Base-by-base conservation (phyloP, 2,113 vertebrate genomes). In the Numenius arquata region DNA sequence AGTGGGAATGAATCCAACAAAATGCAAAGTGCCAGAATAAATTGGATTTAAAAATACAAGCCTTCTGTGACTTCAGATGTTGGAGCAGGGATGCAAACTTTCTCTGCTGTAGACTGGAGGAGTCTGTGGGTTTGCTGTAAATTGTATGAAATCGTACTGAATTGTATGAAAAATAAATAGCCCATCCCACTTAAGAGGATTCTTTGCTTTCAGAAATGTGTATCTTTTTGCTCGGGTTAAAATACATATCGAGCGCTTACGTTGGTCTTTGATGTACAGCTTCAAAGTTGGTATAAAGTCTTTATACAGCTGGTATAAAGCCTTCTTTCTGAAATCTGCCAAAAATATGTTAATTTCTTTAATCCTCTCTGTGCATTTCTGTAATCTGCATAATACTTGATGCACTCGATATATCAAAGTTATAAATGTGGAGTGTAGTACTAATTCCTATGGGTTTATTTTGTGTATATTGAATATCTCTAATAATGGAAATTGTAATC, bases 11-110 rank as follows among this genome's bases (percentile, higher is more conserved):
- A 91, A 95, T 83, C 88, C 92, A 97, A 52, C 36, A 32, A 96
- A 83, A 25, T 50, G 41, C 5, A 4, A 86, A 87, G 70, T 86
- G 86, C 97, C 98, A 97, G 78, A 96, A 97, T 79, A 97, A 97
- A 95, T 59, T 92, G 1, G 72, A 63, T 96, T 96, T 90, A 67
- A 95, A 90, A 96, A 79, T 90, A 81, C 59, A 87, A 91, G 48
- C 70, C 11, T 91, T 88, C 58, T 95, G 91, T 94, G 95, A 94
- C 78, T 96, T 95, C 80, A 91, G 86, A 80, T 30, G 36, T 73
- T 96, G 87, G 94, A 89, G 43, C 48, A 72, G 36, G 40, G 96
- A 91, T 59, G 81, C 76, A 80, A 62, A 80, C 65, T 89, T 93
- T 89, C 84, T 97, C 68, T 96, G 32, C 47, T 95, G 72, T 89